Evolutionary conservation across 2,113 vertebrate genomes (phyloP).

Genomic region (Deroptyus accipitrinus): DNA sequence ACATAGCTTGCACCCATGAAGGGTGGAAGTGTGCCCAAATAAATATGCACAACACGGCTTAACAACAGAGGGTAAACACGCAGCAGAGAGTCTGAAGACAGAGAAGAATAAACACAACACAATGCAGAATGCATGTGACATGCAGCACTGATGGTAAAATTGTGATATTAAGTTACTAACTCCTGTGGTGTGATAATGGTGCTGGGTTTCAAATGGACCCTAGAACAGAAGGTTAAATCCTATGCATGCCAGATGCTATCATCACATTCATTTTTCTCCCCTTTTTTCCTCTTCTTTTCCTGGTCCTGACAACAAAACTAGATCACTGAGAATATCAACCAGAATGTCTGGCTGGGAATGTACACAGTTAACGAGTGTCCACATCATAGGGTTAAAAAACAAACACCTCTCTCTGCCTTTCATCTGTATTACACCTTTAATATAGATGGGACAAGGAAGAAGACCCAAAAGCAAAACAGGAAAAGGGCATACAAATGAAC

Average conservation of each 20-base stretch:
- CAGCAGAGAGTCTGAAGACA: background rate
- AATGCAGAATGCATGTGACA: accelerated
- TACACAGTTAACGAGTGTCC: background rate
- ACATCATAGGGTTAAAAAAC: background rate
- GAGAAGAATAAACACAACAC: background rate
- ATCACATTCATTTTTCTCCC: background rate
- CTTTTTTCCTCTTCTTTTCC: background rate
- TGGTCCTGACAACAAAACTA: background rate
- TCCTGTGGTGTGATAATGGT: background rate
- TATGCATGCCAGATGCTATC: accelerated
- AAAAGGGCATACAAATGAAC: background rate
- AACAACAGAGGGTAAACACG: background rate
- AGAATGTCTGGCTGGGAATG: background rate
- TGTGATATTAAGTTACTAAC: background rate
- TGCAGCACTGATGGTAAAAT: background rate
- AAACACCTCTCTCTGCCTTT: background rate
- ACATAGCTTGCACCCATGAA: background rate
- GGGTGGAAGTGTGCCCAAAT: background rate
- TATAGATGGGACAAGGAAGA: background rate
- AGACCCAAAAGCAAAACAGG: background rate
- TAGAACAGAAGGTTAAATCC: background rate
- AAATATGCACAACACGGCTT: background rate
- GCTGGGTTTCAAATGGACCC: background rate
- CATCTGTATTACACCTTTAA: background rate
- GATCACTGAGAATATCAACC: background rate